Evolutionary conservation across 2,888 invertebrate genomes (phyloP), one percentile per base, ranked within the genome.

Genomic region (Halictus quadricinctus): DNA sequence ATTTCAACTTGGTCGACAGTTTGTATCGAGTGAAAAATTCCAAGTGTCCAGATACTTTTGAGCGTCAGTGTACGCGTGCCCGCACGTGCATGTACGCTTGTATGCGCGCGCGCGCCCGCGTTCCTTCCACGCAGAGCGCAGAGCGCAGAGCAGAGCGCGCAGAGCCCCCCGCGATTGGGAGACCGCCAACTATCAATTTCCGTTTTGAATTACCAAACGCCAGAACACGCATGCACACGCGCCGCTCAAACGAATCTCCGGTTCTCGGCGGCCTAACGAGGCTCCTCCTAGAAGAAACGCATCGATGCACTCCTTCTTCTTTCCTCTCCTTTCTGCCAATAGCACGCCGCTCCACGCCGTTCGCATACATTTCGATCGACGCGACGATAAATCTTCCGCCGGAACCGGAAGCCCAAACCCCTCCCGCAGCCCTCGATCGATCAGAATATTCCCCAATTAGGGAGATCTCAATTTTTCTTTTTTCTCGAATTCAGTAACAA

Each of bases 131-230:
- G 80, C 79, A 77, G 77, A 86, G 64, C 13, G 48, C 48, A 48
- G 7, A 54, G 50, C 2, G 7, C 18, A 29, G 29, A 29, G 29
- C 54, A 21, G 58, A 58, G 58, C 58, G n/a, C n/a, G n/a, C 21
- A 54, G 21, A 54, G 54, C 54, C 80, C 76, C 80, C 80, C 78
- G 77, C 80, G 82, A 90, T 90, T 89, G 87, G 84, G 85, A 81
- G 88, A 87, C 90, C 88, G 91, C 86, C 91, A 93, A 93, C 92
- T 91, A 93, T 93, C 93, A 93, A 93, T 93, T 93, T 93, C 93
- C 93, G 93, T 91, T 93, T 93, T 90, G 86, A 92, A 93, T 93
- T 93, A 93, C 91, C 90, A 89, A 92, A 92, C 90, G 90, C 82
- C 89, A 90, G 90, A 91, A 91, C 69, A 69, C 91, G 91, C 88